These are phyloP conservation scores for Danio choprae DNA, from an alignment of 2,797 vertebrate genomes.

Conservation along the genomic window DNA sequence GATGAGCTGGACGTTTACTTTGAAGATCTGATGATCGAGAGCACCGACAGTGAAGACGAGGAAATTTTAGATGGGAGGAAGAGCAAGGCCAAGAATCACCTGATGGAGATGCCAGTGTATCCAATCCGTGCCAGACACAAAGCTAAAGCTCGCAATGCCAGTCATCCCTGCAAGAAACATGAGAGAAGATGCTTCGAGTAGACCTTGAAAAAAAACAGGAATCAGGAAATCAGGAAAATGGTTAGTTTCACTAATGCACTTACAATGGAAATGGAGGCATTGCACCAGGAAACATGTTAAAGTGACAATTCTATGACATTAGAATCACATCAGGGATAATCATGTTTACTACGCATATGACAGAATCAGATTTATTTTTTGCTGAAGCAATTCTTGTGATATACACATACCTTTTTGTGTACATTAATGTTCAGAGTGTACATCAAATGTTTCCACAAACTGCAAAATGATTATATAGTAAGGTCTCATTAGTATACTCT, in stretches of 20 bases:
- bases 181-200: slow-evolving; percentile 15
- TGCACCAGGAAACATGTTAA: neutral
- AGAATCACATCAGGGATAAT: neutral
- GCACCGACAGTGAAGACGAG: slow-evolving; percentile 45
- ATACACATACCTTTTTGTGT: no score
- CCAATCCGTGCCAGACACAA: slow-evolving; percentile 37
- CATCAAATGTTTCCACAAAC: no score
- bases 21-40: slow-evolving; percentile 64
- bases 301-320: neutral
- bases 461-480: no score
- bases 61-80: neutral
- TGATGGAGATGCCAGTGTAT: neutral
- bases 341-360: neutral
- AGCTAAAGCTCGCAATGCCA: neutral
- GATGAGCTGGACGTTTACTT: slow-evolving; percentile 65
- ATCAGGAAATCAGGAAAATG: neutral
- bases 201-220: neutral
- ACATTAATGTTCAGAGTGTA: no score
- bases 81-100: slow-evolving; percentile 52
- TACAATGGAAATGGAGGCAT: neutral
- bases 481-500: no score
- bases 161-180: slow-evolving; percentile 28
- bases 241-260: neutral
- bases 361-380: no score
- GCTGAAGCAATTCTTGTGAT: no score